Percentiles rank a stretch among this genome's conserved stretches.
Evolutionary conservation across 2,888 invertebrate genomes (phyloP).

Genomic region (Lasioglossum figueresi): DNA sequence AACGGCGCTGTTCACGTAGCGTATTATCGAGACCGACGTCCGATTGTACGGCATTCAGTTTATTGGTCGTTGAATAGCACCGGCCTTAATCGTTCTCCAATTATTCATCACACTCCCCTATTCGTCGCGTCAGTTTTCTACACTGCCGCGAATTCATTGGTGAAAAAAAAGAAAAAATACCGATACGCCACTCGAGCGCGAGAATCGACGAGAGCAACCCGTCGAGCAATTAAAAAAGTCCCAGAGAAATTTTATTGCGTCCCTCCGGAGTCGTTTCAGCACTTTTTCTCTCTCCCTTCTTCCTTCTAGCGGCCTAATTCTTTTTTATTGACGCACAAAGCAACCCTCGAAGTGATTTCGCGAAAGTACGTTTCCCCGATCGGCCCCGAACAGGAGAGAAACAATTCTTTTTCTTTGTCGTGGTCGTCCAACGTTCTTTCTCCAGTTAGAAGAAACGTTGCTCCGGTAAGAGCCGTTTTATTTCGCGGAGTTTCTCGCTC

Average conservation of each 20-base stretch:
- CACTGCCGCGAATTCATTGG: background rate
- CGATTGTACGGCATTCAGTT: background rate
- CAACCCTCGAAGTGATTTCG: conserved; percentile 19
- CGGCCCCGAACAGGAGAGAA: conserved; percentile 21
- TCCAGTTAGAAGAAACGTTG: background rate
- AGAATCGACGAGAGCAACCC: conserved; percentile 5
- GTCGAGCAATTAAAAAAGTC: conserved; percentile 18
- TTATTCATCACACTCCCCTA: conserved; percentile 15
- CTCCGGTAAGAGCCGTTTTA: background rate
- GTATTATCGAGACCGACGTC: background rate
- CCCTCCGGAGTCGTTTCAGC: background rate
- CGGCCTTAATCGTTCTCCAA: conserved; percentile 19
- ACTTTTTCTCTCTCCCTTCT: too few species aligned
- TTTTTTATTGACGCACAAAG: conserved; percentile 11
- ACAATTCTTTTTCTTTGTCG: background rate
- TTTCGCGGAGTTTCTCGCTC: conserved; percentile 7
- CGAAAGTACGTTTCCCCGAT: conserved; percentile 11
- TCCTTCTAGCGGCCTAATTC: background rate
- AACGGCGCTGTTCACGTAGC: background rate
- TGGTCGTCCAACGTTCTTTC: background rate
- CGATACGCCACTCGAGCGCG: too few species aligned
- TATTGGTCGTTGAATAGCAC: background rate
- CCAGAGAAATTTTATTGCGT: conserved; percentile 17
- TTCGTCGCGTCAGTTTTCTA: conserved; percentile 11
- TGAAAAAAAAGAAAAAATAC: background rate